A percentile compares a stretch with the other conserved stretches of the same genome.
These are phyloP conservation scores for Cygnus atratus DNA, from an alignment of 2,113 vertebrate species.

Conservation along the genomic window DNA sequence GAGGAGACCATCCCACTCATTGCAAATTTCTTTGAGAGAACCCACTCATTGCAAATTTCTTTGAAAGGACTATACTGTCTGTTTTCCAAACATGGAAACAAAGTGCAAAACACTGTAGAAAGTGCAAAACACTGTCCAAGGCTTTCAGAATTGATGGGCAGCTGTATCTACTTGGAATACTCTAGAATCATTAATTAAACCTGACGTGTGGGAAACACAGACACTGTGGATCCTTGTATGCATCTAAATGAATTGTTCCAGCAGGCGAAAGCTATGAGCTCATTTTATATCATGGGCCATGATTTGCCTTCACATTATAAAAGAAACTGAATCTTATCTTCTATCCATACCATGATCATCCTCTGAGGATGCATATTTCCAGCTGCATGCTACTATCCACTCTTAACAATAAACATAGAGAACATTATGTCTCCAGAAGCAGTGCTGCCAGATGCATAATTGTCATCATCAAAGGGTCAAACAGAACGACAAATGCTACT, in stretches of 20 bases:
- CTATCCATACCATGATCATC: neutral
- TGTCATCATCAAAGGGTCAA: neutral
- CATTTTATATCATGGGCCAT: neutral
- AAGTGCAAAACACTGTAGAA: neutral
- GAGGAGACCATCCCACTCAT: neutral
- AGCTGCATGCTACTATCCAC: neutral
- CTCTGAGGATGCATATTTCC: neutral
- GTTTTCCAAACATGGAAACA: neutral
- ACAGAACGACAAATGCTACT: neutral
- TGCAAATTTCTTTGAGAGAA: neutral
- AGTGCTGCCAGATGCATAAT: neutral
- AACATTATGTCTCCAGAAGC: neutral
- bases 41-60: neutral
- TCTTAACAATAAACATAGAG: neutral
- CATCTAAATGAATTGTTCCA: neutral
- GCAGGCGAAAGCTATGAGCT: neutral
- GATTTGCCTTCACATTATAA: neutral
- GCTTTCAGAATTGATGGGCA: neutral
- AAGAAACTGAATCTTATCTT: neutral
- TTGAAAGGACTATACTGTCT: neutral
- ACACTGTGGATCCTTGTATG: neutral
- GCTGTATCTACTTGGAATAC: neutral
- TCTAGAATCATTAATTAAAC: neutral
- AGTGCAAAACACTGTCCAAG: neutral
- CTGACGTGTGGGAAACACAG: neutral